A percentile compares a stretch with the other conserved stretches of the same genome.
phyloP scores from a whole-genome alignment of 2,888 invertebrate genomes.

The Lochmaea crataegi region DNA sequence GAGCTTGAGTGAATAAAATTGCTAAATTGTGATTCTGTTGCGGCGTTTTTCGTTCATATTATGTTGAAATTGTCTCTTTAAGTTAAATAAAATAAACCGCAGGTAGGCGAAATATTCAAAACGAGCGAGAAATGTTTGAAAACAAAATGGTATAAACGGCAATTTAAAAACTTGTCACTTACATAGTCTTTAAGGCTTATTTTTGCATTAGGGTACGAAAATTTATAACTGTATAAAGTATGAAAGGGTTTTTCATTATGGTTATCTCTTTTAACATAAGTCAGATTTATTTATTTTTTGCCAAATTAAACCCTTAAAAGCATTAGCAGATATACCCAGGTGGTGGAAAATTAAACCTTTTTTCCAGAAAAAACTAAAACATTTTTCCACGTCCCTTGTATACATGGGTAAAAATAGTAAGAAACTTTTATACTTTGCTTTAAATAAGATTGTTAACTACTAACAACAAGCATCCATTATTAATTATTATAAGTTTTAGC shows the following conservation, averaged over 20 bases:
- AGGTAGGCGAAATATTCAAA: not conserved
- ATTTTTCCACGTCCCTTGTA: too few relatives aligned
- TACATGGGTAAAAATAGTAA: too few relatives aligned
- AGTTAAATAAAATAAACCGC: slow-evolving; percentile 6
- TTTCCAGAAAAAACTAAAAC: too few relatives aligned
- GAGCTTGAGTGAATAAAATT: slow-evolving; percentile 26
- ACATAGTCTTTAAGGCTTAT: not conserved
- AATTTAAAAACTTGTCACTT: slow-evolving; percentile 1
- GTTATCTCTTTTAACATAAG: not conserved
- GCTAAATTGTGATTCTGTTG: slow-evolving; percentile 15
- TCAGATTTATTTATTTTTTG: not conserved
- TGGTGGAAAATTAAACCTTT: too few relatives aligned
- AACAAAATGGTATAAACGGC: not conserved
- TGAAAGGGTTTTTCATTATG: not conserved
- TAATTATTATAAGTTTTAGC: not conserved
- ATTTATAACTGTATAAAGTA: not conserved
- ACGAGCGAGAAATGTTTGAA: not conserved
- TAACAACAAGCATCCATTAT: not conserved
- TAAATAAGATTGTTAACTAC: too few relatives aligned
- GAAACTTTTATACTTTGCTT: too few relatives aligned
- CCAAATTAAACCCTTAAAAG: too few relatives aligned
- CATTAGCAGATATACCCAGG: too few relatives aligned
- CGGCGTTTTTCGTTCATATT: slow-evolving; percentile 13
- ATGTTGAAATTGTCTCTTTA: not conserved
- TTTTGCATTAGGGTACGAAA: not conserved